These are phyloP conservation scores for Peromyscus polionotus DNA, from an alignment of 2,113 vertebrate genomes.

Conservation along the genomic window DNA sequence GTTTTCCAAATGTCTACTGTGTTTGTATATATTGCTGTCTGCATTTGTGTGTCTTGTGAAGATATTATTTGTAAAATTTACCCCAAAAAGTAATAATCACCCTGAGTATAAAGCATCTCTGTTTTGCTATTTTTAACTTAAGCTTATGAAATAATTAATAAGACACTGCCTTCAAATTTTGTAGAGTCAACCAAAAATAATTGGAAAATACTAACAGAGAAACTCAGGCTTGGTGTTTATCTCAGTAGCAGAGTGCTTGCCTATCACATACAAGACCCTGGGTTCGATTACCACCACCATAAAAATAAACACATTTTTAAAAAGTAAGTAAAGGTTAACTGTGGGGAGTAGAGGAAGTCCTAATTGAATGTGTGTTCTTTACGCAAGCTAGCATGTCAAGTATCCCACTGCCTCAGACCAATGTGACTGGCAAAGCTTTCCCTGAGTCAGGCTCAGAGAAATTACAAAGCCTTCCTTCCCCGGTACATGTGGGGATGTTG, in stretches of 20 bases:
- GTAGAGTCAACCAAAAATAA: slow-evolving; percentile 30
- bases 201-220: not conserved
- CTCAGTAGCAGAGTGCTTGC: not conserved
- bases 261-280: not conserved
- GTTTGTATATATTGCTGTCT: not conserved
- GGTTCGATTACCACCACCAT: not conserved
- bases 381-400: not conserved
- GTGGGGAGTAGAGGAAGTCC: not conserved
- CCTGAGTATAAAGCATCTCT: slow-evolving; percentile 1
- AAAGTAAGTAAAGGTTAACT: not conserved
- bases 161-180: slow-evolving; percentile 4
- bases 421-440: not conserved
- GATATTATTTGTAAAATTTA: slow-evolving; percentile 6
- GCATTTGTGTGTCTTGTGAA: not conserved
- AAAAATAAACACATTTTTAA: not conserved
- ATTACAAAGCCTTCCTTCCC: not conserved
- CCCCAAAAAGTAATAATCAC: slow-evolving; percentile 43
- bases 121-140: slow-evolving; percentile 3
- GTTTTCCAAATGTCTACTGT: slow-evolving; percentile 18
- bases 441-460: not conserved
- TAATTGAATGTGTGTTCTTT: not conserved
- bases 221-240: not conserved
- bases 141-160: slow-evolving; percentile 39
- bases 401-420: not conserved
- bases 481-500: not conserved